phyloP scores from a whole-genome alignment of 1,140 invertebrate genomes.

The Drosophila watanabei region DNA sequence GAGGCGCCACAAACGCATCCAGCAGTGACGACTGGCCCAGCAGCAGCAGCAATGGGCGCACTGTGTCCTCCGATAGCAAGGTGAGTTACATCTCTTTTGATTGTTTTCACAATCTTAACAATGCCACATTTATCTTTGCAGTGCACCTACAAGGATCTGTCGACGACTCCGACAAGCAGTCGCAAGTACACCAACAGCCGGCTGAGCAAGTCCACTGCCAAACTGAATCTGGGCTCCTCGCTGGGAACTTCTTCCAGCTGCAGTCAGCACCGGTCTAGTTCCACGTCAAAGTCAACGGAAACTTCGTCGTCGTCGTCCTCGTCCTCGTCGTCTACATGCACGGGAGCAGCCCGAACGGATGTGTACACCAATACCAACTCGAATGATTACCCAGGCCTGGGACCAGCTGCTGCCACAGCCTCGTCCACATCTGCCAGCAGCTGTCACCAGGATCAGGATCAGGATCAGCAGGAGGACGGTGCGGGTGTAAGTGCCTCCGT shows the following conservation, averaged over 20 bases:
- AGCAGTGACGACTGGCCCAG: conserved; percentile 76
- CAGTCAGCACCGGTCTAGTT: conserved; percentile 37
- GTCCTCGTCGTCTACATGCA: conserved; percentile 10
- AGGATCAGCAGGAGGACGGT: conserved; percentile 17
- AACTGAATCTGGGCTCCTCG: conserved; percentile 75
- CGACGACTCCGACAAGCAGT: conserved; percentile 81
- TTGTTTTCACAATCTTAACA: neutral
- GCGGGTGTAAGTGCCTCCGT: conserved; percentile 34
- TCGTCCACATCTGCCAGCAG: conserved; percentile 19
- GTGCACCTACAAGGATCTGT: conserved; percentile 81
- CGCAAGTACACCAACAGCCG: conserved; percentile 75
- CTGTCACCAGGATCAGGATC: conserved; percentile 36
- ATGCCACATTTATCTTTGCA: neutral
- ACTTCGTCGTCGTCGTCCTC: conserved; percentile 1
- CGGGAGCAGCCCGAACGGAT: conserved; percentile 53
- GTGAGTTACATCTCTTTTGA: conserved; percentile 29
- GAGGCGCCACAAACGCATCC: conserved; percentile 7
- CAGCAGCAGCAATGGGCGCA: conserved; percentile 73
- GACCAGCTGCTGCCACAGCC: conserved; percentile 2
- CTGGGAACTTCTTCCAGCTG: conserved; percentile 44
- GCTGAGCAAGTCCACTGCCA: conserved; percentile 85
- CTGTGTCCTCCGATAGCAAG: conserved; percentile 82
- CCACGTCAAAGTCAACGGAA: conserved; percentile 14
- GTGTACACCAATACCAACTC: conserved; percentile 80
- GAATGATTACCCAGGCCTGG: conserved; percentile 62